Conservation (phyloP, 2,888 invertebrate genomes). For the Tinea semifulvella region DNA sequence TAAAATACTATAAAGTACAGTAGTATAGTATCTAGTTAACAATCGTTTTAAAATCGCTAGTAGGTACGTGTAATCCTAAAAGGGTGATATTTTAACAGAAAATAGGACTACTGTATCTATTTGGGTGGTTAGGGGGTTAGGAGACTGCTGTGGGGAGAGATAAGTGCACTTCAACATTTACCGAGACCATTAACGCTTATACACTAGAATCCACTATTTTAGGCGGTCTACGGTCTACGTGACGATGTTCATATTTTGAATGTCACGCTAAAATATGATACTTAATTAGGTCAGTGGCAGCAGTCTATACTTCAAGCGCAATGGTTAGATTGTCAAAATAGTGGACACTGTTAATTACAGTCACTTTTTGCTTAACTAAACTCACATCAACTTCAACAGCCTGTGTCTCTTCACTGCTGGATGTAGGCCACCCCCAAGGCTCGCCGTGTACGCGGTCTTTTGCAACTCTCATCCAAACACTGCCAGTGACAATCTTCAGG, state of each 20-base stretch:
- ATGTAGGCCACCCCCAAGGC: too few relatives aligned
- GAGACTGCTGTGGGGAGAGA: constrained; percentile 24
- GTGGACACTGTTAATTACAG: too few relatives aligned
- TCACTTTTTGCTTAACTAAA: too few relatives aligned
- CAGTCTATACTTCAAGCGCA: too few relatives aligned
- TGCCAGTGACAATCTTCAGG: too few relatives aligned
- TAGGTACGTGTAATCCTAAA: constrained; percentile 52
- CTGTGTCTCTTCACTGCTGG: too few relatives aligned
- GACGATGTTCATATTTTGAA: neutral
- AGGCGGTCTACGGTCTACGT: constrained; percentile 8
- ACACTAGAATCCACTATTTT: constrained; percentile 7
- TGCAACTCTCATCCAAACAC: too few relatives aligned
- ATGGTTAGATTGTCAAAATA: too few relatives aligned
- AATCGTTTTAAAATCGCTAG: constrained; percentile 16
- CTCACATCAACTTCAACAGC: too few relatives aligned
- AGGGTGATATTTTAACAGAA: constrained; percentile 57
- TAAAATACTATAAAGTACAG: neutral
- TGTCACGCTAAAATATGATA: constrained; percentile 5
- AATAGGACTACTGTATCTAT: constrained; percentile 29
- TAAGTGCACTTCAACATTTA: constrained; percentile 51
- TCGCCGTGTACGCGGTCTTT: too few relatives aligned
- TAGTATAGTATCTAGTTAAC: constrained; percentile 1
- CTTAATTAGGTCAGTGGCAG: too few relatives aligned
- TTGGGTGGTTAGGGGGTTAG: constrained; percentile 1
- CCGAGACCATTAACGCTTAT: constrained; percentile 37